Conservation (phyloP, 2,113 vertebrate genomes). For the Thamnaconus septentrionalis region DNA sequence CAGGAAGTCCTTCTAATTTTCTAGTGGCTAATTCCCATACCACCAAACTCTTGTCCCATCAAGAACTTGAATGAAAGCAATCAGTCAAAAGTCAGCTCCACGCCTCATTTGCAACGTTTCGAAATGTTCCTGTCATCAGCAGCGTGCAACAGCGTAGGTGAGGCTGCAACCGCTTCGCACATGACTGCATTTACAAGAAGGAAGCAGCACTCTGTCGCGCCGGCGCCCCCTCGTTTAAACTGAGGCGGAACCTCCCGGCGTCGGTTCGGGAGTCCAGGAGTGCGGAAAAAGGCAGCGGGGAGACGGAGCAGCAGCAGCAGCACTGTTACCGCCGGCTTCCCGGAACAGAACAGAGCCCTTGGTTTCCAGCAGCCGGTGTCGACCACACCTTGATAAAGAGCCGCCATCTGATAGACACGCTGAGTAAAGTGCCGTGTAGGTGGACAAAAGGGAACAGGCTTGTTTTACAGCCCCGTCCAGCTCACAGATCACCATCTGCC, state of each 20-base stretch:
- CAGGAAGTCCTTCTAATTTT: too few species aligned
- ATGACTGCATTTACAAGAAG: not conserved
- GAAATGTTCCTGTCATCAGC: too few species aligned
- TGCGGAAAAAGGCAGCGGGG: constrained; percentile 15
- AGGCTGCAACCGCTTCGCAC: not conserved
- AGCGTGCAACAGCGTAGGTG: not conserved
- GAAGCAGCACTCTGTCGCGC: not conserved
- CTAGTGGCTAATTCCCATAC: too few species aligned
- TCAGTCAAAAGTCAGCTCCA: too few species aligned
- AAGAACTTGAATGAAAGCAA: too few species aligned
- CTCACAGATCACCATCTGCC: constrained; percentile 72
- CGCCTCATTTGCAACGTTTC: too few species aligned
- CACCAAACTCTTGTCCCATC: too few species aligned
- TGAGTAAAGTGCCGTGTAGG: constrained; percentile 70
- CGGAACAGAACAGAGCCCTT: constrained; percentile 16
- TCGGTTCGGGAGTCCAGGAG: too few species aligned
- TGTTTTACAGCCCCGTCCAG: constrained; percentile 76
- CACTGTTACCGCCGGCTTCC: constrained; percentile 16
- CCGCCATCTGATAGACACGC: constrained; percentile 73
- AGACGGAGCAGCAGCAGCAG: constrained; percentile 9
- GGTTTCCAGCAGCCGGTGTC: constrained; percentile 48
- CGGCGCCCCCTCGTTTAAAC: not conserved
- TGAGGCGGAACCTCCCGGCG: too few species aligned
- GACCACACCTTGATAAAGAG: constrained; percentile 77
- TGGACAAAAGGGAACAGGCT: constrained; percentile 75